Evolutionary conservation across 2,113 vertebrate genomes (phyloP), one percentile per base, ranked within the genome.

Genomic region (Hippocampus guttulatus): DNA sequence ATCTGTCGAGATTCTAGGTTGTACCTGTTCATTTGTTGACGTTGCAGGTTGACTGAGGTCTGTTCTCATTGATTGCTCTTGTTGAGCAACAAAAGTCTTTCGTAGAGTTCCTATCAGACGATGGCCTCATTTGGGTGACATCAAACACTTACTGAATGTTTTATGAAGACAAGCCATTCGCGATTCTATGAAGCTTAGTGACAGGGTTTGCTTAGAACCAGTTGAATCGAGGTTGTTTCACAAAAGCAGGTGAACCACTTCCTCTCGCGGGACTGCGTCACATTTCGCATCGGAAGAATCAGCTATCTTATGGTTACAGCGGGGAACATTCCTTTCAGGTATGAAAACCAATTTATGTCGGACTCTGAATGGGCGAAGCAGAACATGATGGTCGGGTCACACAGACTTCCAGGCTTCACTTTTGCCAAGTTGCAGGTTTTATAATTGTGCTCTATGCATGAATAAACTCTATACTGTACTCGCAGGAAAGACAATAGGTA

Each of bases 291-390:
- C 16, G 14, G n/a, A 63, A n/a, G 16, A 40, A 47, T 16, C 10
- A 47, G 40, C n/a, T 23, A 45, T 64, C 63, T 45, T 27, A 47
- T 16, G 14, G 43, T 47, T 16, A 43, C 43, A 27, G 64, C 14
- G 18, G 43, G 23, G 23, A 45, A 47, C 43, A 16, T 18, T 47
- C 12, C 43, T 45, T 23, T 65, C 64, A 47, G 43, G 64, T 47
- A 65, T 27, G 20, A 23, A 45, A 49, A 65, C 23, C 23, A 65
- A 49, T 47, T 65, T 27, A 45, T 47, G 40, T 23, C 40, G 15
- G n/a, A 43, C 43, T 47, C 12, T 65, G 43, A 27, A 65, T 47
- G 64, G 64, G 64, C 47, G 64, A 65, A 65, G 43, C 64, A 65
- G 41, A 47, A 65, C 64, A 65, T 23, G 27, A 23, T 15, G 47